These are phyloP conservation scores for Theristus sp. DNA, from an alignment of 2,888 invertebrate genomes.

Conservation along the genomic window DNA sequence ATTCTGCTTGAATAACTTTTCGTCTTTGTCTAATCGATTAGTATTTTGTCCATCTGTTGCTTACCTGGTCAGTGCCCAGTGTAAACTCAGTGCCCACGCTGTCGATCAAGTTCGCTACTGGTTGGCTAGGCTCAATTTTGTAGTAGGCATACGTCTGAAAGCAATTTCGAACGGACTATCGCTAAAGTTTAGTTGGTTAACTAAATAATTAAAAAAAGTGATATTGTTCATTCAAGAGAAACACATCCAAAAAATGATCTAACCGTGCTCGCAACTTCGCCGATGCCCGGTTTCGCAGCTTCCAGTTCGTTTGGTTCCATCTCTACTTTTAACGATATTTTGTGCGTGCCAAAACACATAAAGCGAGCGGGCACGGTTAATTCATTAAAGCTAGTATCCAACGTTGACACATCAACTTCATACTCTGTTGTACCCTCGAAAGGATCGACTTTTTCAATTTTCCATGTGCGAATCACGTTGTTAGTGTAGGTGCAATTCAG, in stretches of 20 bases:
- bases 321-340: background rate
- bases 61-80: background rate
- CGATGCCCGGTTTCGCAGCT: background rate
- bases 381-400: background rate
- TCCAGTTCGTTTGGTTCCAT: background rate
- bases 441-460: background rate
- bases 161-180: too few relatives aligned
- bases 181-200: too few relatives aligned
- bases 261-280: background rate
- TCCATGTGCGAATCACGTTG: background rate
- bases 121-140: background rate
- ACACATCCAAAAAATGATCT: too few relatives aligned
- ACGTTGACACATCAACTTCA: background rate
- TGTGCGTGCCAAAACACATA: background rate
- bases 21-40: too few relatives aligned
- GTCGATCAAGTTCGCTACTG: background rate
- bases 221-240: too few relatives aligned
- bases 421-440: background rate
- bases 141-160: background rate
- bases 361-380: background rate
- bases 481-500: background rate
- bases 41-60: background rate
- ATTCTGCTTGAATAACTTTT: background rate
- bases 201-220: too few relatives aligned
- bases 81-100: background rate